Evolutionary conservation across 2,797 vertebrate genomes (phyloP), one percentile per base, ranked within the genome.

Genomic region (Momotus momota): DNA sequence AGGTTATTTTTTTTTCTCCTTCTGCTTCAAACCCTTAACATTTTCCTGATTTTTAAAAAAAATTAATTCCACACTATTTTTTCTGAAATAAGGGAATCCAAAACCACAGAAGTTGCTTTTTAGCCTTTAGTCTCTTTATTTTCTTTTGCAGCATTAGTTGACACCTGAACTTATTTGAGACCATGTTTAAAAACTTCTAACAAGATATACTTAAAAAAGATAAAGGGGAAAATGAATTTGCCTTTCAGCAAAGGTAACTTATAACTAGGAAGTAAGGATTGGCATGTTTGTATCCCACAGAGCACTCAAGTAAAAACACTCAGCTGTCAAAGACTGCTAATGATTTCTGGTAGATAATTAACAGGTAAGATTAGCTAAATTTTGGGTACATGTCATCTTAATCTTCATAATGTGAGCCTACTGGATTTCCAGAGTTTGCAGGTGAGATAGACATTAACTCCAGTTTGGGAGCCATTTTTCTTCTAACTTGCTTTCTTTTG

Each of bases 221-320:
- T 2, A 51, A 43, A 25, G 31, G 7, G n/a, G 2, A 45, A 80
- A 72, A 31, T 27, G 0, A 52, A 77, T 72, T 96, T 86, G 14
- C 72, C 72, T 74, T 21, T 86, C 88, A 94, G 71, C 62, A 55
- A 82, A 70, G 62, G 64, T 95, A 95, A 90, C 67, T 96, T 52
- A 57, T 86, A 80, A 93, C 43, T 78, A 67, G 86, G 26, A 85
- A 78, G 5, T 38, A 51, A 71, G 18, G 71, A 75, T 93, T 88
- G 71, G 40, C 69, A 82, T 20, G 10, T 86, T 90, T 94, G 3
- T 65, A 77, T 74, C 72, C 58, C 48, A 57, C 33, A 82, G 57
- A 88, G 15, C 35, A 31, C 31, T 90, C 79, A 93, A 95, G 80
- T 90, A 54, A 96, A 91, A 96, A 86, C 77, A 95, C 81, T 96